These are phyloP conservation scores for Bostrychus sinensis DNA, from an alignment of 2,113 vertebrate genomes.

Conservation along the genomic window DNA sequence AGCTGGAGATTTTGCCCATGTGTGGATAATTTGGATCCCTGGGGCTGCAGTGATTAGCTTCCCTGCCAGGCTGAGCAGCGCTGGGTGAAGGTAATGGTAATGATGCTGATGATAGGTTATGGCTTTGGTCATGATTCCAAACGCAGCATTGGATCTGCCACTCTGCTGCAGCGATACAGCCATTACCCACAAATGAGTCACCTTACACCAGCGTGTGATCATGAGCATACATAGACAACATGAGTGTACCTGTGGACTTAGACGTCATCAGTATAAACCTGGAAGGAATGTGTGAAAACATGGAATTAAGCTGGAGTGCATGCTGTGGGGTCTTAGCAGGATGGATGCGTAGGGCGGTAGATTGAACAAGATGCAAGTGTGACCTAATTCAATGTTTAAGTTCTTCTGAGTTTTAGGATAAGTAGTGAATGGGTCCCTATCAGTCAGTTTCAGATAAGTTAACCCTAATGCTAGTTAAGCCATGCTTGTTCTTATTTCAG, in stretches of 20 bases:
- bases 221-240: not conserved
- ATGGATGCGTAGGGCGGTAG: no score
- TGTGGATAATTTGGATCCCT: constrained; percentile 60
- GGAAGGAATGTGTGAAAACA: not conserved
- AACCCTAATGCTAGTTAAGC: no score
- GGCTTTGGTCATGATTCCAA: constrained; percentile 54
- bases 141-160: constrained; percentile 22
- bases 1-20: constrained; percentile 42
- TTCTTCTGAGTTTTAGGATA: no score
- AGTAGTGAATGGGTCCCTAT: no score
- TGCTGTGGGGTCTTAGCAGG: no score
- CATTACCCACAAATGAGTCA: constrained; percentile 40
- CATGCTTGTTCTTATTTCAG: no score
- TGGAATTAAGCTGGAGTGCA: not conserved
- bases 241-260: not conserved
- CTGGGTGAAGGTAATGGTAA: constrained; percentile 66
- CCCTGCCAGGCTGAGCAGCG: constrained; percentile 35
- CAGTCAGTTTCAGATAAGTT: no score
- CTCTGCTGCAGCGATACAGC: constrained; percentile 35
- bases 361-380: no score
- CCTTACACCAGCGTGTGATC: constrained; percentile 8
- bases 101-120: constrained; percentile 68
- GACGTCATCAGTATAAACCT: not conserved
- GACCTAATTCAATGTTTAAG: no score
- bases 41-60: constrained; percentile 45